Evolutionary conservation across 2,888 invertebrate genomes (phyloP), one percentile per base, ranked within the genome.

Genomic region (Limenitis camilla): DNA sequence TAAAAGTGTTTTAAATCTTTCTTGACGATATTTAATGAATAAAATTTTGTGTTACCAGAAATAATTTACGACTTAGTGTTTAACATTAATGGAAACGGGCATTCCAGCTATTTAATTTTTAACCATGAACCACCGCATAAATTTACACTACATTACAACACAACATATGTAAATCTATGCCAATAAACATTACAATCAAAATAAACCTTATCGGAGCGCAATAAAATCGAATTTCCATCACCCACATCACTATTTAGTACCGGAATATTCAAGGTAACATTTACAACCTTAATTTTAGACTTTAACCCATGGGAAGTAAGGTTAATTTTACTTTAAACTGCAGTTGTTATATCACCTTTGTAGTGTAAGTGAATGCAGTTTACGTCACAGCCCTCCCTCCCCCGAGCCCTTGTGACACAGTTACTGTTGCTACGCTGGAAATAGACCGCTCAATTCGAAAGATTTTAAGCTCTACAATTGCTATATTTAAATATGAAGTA

Each of bases 361-460:
- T 53, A 56, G 56, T 53, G 53, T 65, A 60, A 64, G 67, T 69
- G 71, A 73, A 76, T 81, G 80, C 81, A 81, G 53, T 64, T 61
- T 78, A 78, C 78, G 79, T 80, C 78, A 78, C 61, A 58, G 58
- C 66, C 64, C 45, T 71, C 72, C 75, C 66, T 64, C 45, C 71
- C 72, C 75, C 74, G 67, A 67, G 69, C 81, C 78, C 79, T 78
- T 78, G 64, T 78, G 78, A 77, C 79, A 78, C 68, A 80, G 70
- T 69, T 76, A 66, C 63, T 72, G 81, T 81, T 63, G 77, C 73
- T 69, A 74, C 62, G 80, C 78, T 74, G 75, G 74, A 76, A 72
- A 70, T 69, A 69, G 56, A 47, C 56, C 53, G 52, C 44, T 30
- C 31, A 27, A 7, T 27, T n/a, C n/a, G n/a, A n/a, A n/a, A n/a